phyloP scores from a whole-genome alignment of 2,797 vertebrate species.

The Rhynchonycteris naso region DNA sequence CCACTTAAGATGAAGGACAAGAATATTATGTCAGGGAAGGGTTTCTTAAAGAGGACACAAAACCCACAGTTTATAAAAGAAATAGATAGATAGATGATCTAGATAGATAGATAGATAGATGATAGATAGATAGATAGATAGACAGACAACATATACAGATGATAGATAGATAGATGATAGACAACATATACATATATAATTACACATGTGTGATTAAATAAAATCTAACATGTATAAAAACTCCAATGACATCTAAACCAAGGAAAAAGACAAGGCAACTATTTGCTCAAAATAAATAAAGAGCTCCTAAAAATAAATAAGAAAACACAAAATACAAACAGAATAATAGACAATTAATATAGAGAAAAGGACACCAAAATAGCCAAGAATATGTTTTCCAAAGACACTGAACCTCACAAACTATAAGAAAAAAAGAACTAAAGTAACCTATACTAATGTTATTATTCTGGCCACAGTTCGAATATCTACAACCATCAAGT shows the following conservation, averaged over 20 bases:
- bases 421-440: not conserved
- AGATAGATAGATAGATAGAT: not conserved
- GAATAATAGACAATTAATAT: not conserved
- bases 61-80: not conserved
- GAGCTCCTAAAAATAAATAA: not conserved
- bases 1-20: not conserved
- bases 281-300: not conserved
- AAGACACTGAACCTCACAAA: not conserved
- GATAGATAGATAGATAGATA: not conserved
- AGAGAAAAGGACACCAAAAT: not conserved
- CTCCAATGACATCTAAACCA: not conserved
- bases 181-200: not conserved
- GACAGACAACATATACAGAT: not conserved
- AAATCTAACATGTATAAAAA: not conserved
- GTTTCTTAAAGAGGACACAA: conserved; percentile 14
- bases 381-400: not conserved
- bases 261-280: not conserved
- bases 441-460: not conserved
- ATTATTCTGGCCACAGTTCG: not conserved
- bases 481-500: not conserved
- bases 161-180: not conserved
- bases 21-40: not conserved
- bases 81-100: not conserved
- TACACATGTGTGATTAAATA: not conserved
- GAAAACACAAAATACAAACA: not conserved